Evolutionary conservation across 2,797 vertebrate species (phyloP).

Genomic region (Trematomus bernacchii): DNA sequence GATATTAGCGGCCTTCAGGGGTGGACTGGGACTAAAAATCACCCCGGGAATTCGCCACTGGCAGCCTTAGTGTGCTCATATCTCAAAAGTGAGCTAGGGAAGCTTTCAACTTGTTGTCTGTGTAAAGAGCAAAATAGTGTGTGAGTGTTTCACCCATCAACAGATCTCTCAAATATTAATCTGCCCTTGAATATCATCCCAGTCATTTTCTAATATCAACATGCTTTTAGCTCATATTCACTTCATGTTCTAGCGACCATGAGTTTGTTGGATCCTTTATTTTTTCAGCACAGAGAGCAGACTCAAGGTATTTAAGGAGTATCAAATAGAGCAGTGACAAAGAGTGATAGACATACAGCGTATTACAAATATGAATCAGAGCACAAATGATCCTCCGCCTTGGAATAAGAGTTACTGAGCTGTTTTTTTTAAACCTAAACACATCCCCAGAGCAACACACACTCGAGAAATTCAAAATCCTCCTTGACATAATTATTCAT

Average conservation of each 20-base stretch:
- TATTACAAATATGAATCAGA: not conserved
- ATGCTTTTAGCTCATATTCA: not conserved
- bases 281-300: not conserved
- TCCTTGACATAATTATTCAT: slow-evolving; percentile 6
- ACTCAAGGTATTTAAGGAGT: not conserved
- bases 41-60: too few relatives aligned
- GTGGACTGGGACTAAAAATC: too few relatives aligned
- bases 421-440: slow-evolving; percentile 10
- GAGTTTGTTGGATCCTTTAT: not conserved
- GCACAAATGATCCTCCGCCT: not conserved
- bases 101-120: too few relatives aligned
- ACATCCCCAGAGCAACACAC: not conserved
- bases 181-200: not conserved
- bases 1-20: too few relatives aligned
- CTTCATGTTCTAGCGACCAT: not conserved
- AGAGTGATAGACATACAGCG: not conserved
- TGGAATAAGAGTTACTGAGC: not conserved
- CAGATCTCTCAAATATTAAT: not conserved
- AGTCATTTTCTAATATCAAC: not conserved
- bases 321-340: not conserved
- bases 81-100: too few relatives aligned
- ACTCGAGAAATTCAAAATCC: slow-evolving; percentile 1
- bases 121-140: too few relatives aligned
- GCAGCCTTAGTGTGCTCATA: too few relatives aligned
- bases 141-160: too few relatives aligned